Evolutionary conservation across 2,113 vertebrate genomes (phyloP), one percentile per base, ranked within the genome.

Genomic region (Hassar affinis): DNA sequence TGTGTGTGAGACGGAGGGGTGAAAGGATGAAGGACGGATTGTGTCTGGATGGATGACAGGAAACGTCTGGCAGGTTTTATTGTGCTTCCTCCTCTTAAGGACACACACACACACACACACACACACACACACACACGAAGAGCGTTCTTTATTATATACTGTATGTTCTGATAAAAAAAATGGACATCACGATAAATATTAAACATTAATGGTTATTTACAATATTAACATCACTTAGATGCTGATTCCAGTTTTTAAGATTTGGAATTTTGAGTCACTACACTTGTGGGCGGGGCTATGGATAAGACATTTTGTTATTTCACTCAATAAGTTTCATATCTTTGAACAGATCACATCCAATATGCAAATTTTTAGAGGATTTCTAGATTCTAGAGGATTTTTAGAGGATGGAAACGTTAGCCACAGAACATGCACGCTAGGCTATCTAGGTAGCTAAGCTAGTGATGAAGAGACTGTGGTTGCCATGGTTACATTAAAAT

Each of bases 11-110:
- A 51, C 12, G 86, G 35, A 22, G 88, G 89, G 78, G 38, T 56
- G 49, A 33, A 81, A 27, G 81, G 79, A 84, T 18, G 66, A 80
- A 78, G 68, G 85, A 83, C 87, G 89, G 89, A 90, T 80, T 82
- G 86, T 89, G 79, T 85, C 85, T 54, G 54, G 84, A n/a, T 82
- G 83, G 86, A 90, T 91, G 91, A 92, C 91, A 80, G 7, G 86
- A 87, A 82, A 68, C 38, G 87, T 91, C 90, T 82, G 79, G 88
- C 92, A 86, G 82, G 86, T 85, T 76, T 89, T 86, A 88, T 89
- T 79, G 83, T 84, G 84, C 89, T 81, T 90, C 88, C 88, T 87
- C 88, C 87, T 84, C 87, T 81, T 86, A 85, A 86, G 86, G 51
- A 88, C 82, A 88, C 79, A 82, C 69, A 52, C 54, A 20, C 85